Conservation (phyloP, 2,888 invertebrate species). For the Tachina fera region DNA sequence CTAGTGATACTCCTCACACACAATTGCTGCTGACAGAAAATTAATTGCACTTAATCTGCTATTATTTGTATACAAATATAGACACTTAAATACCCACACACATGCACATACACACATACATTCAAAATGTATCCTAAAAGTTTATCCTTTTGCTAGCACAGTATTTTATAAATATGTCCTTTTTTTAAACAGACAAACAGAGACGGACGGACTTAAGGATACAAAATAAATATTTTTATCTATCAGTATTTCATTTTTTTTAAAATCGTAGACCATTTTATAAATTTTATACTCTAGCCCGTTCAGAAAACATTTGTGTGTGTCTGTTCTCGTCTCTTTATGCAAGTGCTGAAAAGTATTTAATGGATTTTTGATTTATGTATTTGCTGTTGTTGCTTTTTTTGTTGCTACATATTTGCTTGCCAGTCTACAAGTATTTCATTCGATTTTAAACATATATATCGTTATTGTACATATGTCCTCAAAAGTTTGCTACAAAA, state of each 20-base stretch:
- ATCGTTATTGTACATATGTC: constrained; percentile 10
- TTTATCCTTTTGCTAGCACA: neutral
- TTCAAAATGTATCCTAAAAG: neutral
- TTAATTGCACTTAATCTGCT: constrained; percentile 77
- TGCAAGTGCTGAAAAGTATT: constrained; percentile 66
- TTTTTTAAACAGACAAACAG: constrained; percentile 22
- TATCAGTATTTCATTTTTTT: constrained; percentile 38
- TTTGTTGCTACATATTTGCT: constrained; percentile 6
- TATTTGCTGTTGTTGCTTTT: constrained; percentile 12
- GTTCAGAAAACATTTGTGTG: neutral
- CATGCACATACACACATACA: constrained; percentile 17
- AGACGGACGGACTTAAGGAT: neutral
- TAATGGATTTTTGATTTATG: constrained; percentile 71
- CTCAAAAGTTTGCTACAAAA: constrained; percentile 23
- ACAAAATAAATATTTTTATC: neutral
- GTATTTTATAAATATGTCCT: constrained; percentile 37
- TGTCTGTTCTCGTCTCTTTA: neutral
- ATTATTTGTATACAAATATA: constrained; percentile 65
- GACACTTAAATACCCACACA: constrained; percentile 30
- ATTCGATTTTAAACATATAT: constrained; percentile 45
- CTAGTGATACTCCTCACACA: constrained; percentile 64
- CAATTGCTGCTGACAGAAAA: constrained; percentile 77
- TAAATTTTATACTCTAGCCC: constrained; percentile 43
- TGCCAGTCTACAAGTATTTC: constrained; percentile 21
- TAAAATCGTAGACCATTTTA: constrained; percentile 49